Evolutionary conservation across 2,888 invertebrate genomes (phyloP), one percentile per base, ranked within the genome.

Genomic region (Mesochorus sp.): DNA sequence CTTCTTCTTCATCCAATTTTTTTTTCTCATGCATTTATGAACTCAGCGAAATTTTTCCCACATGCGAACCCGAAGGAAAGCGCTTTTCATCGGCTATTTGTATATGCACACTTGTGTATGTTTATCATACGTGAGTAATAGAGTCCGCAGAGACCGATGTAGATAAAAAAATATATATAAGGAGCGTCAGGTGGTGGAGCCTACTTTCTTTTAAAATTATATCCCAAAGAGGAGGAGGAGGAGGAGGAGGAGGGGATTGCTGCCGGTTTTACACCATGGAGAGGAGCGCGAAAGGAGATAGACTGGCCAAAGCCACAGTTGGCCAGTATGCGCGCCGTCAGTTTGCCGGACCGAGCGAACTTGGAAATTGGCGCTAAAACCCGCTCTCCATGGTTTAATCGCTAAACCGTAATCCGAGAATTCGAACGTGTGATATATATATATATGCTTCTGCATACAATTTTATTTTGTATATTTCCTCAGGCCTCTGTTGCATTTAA

Each of bases 171-270:
- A n/a, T n/a, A n/a, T n/a, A n/a, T n/a, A n/a, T n/a, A 78, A 78
- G 78, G 74, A 78, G 74, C 78, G 78, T 78, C 78, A 78, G 74
- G 74, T 78, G 74, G 74, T 78, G 78, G 78, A 78, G 78, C 78
- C 78, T 78, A 78, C 78, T 78, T 78, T 78, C 78, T 78, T 78
- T 78, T 74, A 64, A 74, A 71, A 78, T 64, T n/a, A n/a, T 55
- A 64, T 74, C 74, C 57, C 39, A 39, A 68, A n/a, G n/a, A n/a
- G n/a, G n/a, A n/a, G n/a, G n/a, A n/a, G n/a, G n/a, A n/a, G n/a
- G n/a, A n/a, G n/a, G n/a, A n/a, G n/a, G 70, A 70, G 64, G 74
- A 70, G 78, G 78, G 64, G 37, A 2, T 12, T 37, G 37, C 57
- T 68, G 74, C 78, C 78, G 67, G 74, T 68, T 71, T 74, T 74